Base-by-base conservation (phyloP, 2,113 vertebrate genomes). In the Coreoperca whiteheadi region DNA sequence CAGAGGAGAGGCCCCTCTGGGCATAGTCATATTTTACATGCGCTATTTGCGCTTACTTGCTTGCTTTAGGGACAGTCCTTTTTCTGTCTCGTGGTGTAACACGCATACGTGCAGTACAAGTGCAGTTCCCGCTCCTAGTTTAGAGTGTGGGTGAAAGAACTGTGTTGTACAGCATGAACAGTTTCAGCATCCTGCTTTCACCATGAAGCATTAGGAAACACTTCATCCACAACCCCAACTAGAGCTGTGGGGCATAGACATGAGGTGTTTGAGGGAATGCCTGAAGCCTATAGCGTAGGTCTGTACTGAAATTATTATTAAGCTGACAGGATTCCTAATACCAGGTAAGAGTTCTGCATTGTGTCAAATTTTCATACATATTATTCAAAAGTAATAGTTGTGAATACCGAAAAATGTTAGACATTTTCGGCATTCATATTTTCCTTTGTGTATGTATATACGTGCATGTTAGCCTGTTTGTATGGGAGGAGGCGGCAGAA, bases 21-120 rank as follows among this genome's bases (percentile, higher is more conserved):
- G 82, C 66, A 48, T 51, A 68, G 90, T 90, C 89, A 93, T 89
- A 92, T 92, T 94, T 91, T 94, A 93, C 90, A 87, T 92, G 93
- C 84, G 89, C 60, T 90, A 90, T 94, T 96, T 95, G 89, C 77
- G 90, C 91, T 91, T 85, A 76, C 92, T 91, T 93, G 85, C 82
- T 89, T 91, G 80, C 86, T 93, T 93, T 79, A 90, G 87, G 90
- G 89, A 86, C 87, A 23, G 74, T 75, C 66, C 87, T 90, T 83
- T 83, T 88, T 70, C 56, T 79, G 66, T 87, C 82, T 85, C 3
- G 18, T 30, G 10, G 65, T 65, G 37, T 61, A 71, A 60, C 46
- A 86, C 25, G 74, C 79, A 78, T 68, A 28, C 73, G 83, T 69
- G 61, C 85, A 85, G 77, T 74, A 74, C 69, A 57, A 16, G 5